Conservation (phyloP, 2,797 vertebrate genomes). For the Alectoris magna region DNA sequence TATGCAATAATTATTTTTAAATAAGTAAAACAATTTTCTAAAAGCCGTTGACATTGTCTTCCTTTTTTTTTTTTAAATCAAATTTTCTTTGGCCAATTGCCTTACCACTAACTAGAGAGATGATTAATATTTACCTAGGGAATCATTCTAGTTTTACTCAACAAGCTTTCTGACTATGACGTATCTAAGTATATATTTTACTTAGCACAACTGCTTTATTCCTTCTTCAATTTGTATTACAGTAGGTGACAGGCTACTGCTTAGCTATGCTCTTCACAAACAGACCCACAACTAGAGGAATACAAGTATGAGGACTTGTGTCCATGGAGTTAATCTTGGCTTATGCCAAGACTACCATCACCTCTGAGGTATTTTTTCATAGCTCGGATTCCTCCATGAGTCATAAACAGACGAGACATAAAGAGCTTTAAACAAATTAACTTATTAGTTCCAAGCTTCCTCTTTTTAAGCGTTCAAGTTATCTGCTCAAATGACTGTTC, state of each 20-base stretch:
- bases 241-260: not conserved
- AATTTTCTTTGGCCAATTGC: not conserved
- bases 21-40: not conserved
- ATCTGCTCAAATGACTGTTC: constrained; percentile 9
- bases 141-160: not conserved
- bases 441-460: not conserved
- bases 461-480: not conserved
- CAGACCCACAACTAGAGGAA: not conserved
- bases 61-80: not conserved
- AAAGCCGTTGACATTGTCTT: not conserved
- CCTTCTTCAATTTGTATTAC: not conserved
- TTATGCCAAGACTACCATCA: not conserved
- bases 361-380: not conserved
- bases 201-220: not conserved
- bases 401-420: not conserved
- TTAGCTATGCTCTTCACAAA: not conserved
- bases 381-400: not conserved
- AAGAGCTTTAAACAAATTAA: constrained; percentile 1
- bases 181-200: not conserved
- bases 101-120: not conserved
- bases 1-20: not conserved
- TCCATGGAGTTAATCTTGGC: not conserved
- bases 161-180: not conserved
- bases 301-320: not conserved
- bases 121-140: not conserved